Percentiles rank a stretch among this genome's conserved stretches.
phyloP scores from a whole-genome alignment of 2,888 invertebrate genomes.

The Pseudococcus jackbeardsleyi region DNA sequence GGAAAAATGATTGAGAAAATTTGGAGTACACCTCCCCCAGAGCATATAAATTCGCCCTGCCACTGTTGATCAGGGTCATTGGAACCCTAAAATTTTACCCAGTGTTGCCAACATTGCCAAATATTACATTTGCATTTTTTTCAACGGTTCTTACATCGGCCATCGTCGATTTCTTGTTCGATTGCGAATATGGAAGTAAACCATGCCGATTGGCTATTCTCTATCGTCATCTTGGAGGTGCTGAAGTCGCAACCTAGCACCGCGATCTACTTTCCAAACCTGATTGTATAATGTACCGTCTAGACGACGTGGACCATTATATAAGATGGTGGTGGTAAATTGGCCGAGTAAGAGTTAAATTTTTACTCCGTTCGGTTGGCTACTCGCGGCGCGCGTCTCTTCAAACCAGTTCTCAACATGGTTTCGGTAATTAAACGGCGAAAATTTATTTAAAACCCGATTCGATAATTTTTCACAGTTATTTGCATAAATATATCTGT shows the following conservation, averaged over 20 bases:
- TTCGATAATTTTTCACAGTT: constrained; percentile 30
- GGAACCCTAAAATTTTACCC: too few species aligned
- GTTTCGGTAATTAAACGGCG: constrained; percentile 15
- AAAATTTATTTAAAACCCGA: constrained; percentile 21
- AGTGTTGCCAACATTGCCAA: too few species aligned
- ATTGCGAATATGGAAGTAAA: not conserved
- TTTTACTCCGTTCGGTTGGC: not conserved
- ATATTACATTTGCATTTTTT: not conserved
- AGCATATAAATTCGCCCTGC: too few species aligned
- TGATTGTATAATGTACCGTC: constrained; percentile 49
- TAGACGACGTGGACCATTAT: constrained; percentile 44
- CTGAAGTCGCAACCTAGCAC: not conserved
- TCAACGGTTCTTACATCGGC: not conserved
- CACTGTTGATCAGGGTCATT: not conserved
- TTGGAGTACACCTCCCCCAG: too few species aligned
- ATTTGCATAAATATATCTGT: constrained; percentile 10
- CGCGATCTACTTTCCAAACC: constrained; percentile 52
- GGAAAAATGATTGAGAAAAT: too few species aligned
- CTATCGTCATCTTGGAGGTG: not conserved
- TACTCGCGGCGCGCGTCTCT: not conserved
- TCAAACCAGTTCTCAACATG: not conserved
- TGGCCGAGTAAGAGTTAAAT: not conserved
- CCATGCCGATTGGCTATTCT: not conserved
- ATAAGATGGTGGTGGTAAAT: constrained; percentile 20
- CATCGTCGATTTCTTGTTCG: too few species aligned